Evolutionary conservation across 2,888 invertebrate species (phyloP).

Genomic region (Eupithecia inturbata): DNA sequence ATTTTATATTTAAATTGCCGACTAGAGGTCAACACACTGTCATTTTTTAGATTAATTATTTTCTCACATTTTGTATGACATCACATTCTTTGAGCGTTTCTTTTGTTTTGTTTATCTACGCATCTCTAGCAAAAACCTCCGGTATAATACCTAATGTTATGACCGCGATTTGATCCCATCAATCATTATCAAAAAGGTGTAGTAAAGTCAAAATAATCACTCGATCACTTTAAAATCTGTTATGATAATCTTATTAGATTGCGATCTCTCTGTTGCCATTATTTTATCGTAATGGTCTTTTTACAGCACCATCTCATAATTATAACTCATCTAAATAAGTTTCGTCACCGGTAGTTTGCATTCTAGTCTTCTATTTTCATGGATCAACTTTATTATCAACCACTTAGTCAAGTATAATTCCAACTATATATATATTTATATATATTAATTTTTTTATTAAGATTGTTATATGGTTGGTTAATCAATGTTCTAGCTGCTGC

Average conservation of each 20-base stretch:
- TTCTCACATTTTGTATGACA: slow-evolving; percentile 45
- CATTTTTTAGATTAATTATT: slow-evolving; percentile 41
- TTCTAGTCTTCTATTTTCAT: slow-evolving; percentile 52
- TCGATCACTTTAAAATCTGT: slow-evolving; percentile 43
- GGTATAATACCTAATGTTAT: slow-evolving; percentile 19
- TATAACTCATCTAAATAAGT: slow-evolving; percentile 42
- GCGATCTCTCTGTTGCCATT: slow-evolving; percentile 40
- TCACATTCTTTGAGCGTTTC: slow-evolving; percentile 40
- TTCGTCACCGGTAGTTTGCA: slow-evolving; percentile 43
- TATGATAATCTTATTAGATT: slow-evolving; percentile 41
- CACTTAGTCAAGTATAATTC: slow-evolving; percentile 30
- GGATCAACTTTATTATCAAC: slow-evolving; percentile 45
- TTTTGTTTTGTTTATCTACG: slow-evolving; percentile 44
- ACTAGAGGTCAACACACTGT: slow-evolving; percentile 45
- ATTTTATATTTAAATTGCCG: slow-evolving; percentile 35
- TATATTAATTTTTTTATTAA: no score
- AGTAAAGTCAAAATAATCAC: slow-evolving; percentile 41
- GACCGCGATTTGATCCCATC: slow-evolving; percentile 25
- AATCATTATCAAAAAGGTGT: slow-evolving; percentile 30
- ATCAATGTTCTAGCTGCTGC: neutral
- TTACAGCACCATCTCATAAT: slow-evolving; percentile 43
- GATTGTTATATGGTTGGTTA: slow-evolving; percentile 22
- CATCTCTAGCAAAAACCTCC: slow-evolving; percentile 32
- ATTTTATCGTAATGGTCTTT: slow-evolving; percentile 44
- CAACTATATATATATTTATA: no score